These are phyloP conservation scores for Podarcis raffonei DNA, from an alignment of 2,113 vertebrate species.

Conservation along the genomic window DNA sequence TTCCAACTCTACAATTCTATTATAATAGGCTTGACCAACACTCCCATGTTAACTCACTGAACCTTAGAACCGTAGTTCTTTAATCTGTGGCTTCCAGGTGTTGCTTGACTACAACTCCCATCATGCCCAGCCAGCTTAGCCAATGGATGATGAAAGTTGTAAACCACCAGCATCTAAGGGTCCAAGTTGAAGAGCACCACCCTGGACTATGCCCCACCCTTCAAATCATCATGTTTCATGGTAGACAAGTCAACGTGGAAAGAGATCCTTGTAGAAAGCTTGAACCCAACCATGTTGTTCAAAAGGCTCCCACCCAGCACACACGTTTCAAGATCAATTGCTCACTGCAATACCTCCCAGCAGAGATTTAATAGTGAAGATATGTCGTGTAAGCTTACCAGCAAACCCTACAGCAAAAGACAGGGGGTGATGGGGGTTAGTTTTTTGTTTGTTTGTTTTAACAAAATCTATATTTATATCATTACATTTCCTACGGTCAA, in stretches of 20 bases:
- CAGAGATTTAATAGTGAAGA: conserved; percentile 66
- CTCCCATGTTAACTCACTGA: background rate
- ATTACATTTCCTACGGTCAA: conserved; percentile 82
- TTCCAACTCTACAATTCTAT: too few species aligned
- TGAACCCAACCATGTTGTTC: background rate
- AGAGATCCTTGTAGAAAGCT: background rate
- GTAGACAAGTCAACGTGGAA: background rate
- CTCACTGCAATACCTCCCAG: conserved; percentile 46
- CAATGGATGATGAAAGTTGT: too few species aligned
- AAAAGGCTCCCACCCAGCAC: conserved; percentile 47
- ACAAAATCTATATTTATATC: conserved; percentile 85
- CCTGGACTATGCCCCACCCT: background rate
- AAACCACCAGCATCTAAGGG: too few species aligned
- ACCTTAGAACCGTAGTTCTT: too few species aligned
- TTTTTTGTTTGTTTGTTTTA: conserved; percentile 70
- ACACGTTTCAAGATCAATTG: conserved; percentile 53
- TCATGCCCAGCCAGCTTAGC: too few species aligned
- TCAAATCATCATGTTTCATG: background rate
- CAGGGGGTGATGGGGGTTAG: conserved; percentile 18
- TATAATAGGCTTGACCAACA: background rate
- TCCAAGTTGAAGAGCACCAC: too few species aligned
- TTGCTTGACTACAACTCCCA: too few species aligned
- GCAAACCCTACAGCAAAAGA: conserved; percentile 64
- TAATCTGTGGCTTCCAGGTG: too few species aligned
- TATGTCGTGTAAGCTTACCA: conserved; percentile 69